Conservation (phyloP, 2,113 vertebrate species). For the Ailuropoda melanoleuca region DNA sequence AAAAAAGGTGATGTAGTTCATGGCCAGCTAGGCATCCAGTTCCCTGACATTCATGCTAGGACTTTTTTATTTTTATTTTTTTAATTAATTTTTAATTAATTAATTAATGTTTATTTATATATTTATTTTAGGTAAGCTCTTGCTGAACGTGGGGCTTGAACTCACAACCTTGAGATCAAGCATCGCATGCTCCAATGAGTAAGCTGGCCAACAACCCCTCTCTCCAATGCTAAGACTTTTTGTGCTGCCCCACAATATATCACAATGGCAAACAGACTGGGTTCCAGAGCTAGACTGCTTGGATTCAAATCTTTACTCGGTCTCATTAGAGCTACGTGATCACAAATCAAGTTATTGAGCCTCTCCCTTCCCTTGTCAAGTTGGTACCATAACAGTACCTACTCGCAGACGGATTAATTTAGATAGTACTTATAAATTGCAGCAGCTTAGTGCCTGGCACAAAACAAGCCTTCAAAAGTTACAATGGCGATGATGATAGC, state of each 20-base stretch:
- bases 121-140: neutral
- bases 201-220: neutral
- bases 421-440: neutral
- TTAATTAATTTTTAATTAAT: no score
- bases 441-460: neutral
- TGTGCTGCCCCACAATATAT: rapidly evolving
- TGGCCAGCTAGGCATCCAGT: rapidly evolving
- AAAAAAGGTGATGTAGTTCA: neutral
- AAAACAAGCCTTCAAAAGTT: neutral
- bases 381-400: neutral
- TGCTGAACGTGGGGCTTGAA: neutral
- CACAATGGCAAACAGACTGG: neutral
- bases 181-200: neutral
- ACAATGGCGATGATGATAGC: no score
- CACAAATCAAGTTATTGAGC: neutral
- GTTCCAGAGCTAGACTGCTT: neutral
- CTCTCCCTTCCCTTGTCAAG: neutral
- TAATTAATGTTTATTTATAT: no score
- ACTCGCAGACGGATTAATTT: neutral
- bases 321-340: neutral
- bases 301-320: neutral
- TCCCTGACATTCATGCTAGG: neutral
- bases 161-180: neutral
- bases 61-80: neutral
- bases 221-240: neutral